These are phyloP conservation scores for Meriones psammophilus DNA, from an alignment of 2,797 vertebrate species.

Conservation along the genomic window DNA sequence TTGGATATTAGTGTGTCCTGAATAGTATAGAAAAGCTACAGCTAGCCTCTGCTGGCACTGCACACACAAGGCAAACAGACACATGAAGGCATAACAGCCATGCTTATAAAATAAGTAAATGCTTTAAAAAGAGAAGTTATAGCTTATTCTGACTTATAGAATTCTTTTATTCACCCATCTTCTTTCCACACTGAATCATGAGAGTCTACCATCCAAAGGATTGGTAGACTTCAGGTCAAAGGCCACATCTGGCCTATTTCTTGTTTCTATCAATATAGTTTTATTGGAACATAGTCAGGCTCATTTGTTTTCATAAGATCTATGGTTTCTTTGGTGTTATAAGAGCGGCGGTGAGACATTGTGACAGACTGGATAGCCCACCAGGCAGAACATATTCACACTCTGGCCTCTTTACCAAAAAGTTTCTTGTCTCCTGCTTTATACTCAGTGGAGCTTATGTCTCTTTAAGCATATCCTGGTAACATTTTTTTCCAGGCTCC, in stretches of 20 bases:
- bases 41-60: background rate
- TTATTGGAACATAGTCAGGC: background rate
- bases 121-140: background rate
- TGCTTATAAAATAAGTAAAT: background rate
- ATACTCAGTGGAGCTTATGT: background rate
- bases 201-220: background rate
- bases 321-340: background rate
- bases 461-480: background rate
- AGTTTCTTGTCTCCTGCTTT: background rate
- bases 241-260: background rate
- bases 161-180: background rate
- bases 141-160: background rate
- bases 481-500: background rate
- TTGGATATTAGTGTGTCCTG: background rate
- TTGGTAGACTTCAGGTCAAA: too few species aligned
- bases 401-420: background rate
- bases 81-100: background rate
- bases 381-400: background rate
- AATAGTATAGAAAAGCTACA: background rate
- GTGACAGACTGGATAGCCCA: background rate
- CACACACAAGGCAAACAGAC: background rate
- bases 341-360: background rate
- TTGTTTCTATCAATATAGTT: slow-evolving; percentile 46
- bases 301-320: background rate
- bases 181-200: background rate